Conservation (phyloP, 1,140 invertebrate species). For the Drosophila ficusphila region DNA sequence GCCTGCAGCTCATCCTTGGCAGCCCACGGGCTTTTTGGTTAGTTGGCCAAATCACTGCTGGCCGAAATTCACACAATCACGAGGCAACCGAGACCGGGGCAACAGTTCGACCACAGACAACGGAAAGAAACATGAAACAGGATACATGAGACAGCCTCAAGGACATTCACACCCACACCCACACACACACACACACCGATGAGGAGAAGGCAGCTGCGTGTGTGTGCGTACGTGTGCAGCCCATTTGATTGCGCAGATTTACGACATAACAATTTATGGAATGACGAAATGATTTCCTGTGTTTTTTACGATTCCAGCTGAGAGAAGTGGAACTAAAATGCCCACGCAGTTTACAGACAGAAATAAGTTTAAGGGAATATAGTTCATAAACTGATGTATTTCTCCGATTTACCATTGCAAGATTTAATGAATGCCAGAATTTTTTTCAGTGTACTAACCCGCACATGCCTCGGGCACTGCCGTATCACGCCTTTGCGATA, state of each 20-base stretch:
- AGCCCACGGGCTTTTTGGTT: constrained; percentile 20
- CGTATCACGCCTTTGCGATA: constrained; percentile 73
- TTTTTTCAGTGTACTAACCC: constrained; percentile 11
- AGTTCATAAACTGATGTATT: too few species aligned
- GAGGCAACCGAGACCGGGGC: constrained; percentile 55
- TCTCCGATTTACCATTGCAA: too few species aligned
- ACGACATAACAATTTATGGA: constrained; percentile 83
- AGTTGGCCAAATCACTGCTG: constrained; percentile 72
- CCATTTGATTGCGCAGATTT: constrained; percentile 80
- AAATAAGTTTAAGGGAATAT: too few species aligned
- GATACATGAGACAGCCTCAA: constrained; percentile 40
- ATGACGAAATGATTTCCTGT: constrained; percentile 82
- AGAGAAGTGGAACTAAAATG: constrained; percentile 12
- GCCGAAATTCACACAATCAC: constrained; percentile 53
- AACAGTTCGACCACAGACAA: constrained; percentile 56
- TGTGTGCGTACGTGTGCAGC: constrained; percentile 47
- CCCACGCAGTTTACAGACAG: constrained; percentile 31
- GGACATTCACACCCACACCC: constrained; percentile 50
- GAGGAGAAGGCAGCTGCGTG: constrained; percentile 21
- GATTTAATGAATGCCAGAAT: too few species aligned
- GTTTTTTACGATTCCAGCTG: constrained; percentile 59
- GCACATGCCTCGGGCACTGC: constrained; percentile 23
- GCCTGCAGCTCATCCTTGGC: constrained; percentile 30
- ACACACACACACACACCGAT: constrained; percentile 18
- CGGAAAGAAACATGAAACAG: constrained; percentile 5